Conservation (phyloP, 2,797 vertebrate species). For the Allobates femoralis region DNA sequence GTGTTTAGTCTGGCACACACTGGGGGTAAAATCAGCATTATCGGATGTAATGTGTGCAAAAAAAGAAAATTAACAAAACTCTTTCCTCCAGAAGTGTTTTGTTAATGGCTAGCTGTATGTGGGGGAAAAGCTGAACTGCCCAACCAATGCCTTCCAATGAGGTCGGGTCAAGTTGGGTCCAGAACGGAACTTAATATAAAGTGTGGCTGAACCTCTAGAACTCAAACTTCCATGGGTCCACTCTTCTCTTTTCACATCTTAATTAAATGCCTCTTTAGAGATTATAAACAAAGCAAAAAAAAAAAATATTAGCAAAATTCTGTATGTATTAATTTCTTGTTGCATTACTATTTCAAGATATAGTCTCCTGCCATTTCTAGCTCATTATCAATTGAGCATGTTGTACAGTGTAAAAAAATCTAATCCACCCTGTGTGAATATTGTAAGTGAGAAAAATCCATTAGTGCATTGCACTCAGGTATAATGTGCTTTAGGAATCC, state of each 20-base stretch:
- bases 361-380: conserved; percentile 4
- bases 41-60: no score
- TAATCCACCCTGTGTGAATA: conserved; percentile 19
- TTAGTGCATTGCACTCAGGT: conserved; percentile 38
- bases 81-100: no score
- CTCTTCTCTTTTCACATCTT: neutral
- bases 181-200: no score
- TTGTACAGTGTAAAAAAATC: conserved; percentile 15
- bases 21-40: no score
- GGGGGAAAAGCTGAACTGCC: no score
- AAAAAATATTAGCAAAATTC: neutral
- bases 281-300: neutral
- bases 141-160: no score
- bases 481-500: conserved; percentile 39
- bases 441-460: conserved; percentile 20
- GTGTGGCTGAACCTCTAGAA: no score
- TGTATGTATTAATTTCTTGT: neutral
- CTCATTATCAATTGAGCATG: conserved; percentile 33
- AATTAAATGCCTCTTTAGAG: neutral
- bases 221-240: no score
- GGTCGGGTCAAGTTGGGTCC: no score
- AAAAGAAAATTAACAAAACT: no score
- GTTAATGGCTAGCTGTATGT: no score
- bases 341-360: neutral
- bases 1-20: no score